These are phyloP conservation scores for Philereme transversata DNA, from an alignment of 2,888 invertebrate species.

Conservation along the genomic window DNA sequence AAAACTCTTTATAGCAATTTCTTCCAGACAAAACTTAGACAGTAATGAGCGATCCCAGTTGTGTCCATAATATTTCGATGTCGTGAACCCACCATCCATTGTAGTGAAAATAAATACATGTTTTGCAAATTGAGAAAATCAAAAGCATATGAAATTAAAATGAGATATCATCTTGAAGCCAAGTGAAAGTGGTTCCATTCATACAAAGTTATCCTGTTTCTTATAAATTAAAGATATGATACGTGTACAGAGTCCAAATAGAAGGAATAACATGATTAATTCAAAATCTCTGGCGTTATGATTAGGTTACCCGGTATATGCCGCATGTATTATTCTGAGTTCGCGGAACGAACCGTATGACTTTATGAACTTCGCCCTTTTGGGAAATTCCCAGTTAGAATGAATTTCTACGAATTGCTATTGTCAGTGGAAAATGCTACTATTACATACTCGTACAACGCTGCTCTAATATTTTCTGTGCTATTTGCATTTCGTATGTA, in stretches of 20 bases:
- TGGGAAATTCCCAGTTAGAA: conserved; percentile 2
- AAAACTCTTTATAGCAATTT: too few relatives aligned
- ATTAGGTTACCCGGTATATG: conserved; percentile 34
- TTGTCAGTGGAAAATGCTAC: too few relatives aligned
- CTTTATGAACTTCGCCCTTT: conserved; percentile 17
- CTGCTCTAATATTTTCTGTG: too few relatives aligned
- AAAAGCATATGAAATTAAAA: conserved; percentile 15
- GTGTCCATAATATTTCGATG: too few relatives aligned
- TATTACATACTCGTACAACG: too few relatives aligned
- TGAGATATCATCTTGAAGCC: conserved; percentile 5
- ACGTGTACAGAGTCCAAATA: conserved; percentile 41
- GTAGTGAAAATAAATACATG: not conserved
- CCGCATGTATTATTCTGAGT: conserved; percentile 37
- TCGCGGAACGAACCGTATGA: conserved; percentile 22
- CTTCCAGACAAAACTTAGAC: too few relatives aligned
- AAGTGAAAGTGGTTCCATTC: conserved; percentile 10
- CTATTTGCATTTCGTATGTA: too few relatives aligned
- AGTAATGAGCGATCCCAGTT: too few relatives aligned
- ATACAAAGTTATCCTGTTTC: conserved; percentile 26
- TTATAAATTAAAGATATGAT: conserved; percentile 32
- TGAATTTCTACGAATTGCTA: not conserved
- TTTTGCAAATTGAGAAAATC: not conserved
- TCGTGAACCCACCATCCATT: too few relatives aligned
- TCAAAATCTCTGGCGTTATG: conserved; percentile 50
- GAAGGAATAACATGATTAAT: conserved; percentile 52